phyloP scores from a whole-genome alignment of 2,113 vertebrate genomes.

The Pelmatolapia mariae region DNA sequence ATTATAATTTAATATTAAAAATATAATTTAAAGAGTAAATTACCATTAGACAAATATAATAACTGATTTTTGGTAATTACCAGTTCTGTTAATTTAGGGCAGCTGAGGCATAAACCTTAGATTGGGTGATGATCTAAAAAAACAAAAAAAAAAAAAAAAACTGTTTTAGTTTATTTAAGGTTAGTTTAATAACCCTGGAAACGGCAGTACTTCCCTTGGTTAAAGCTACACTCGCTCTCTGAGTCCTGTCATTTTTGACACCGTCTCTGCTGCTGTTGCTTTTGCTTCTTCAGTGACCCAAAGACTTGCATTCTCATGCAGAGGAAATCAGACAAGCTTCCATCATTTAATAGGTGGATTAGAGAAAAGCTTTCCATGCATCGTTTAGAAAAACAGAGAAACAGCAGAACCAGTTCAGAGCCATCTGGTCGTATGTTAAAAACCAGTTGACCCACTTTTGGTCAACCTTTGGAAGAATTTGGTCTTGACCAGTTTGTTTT shows the following conservation, averaged over 20 bases:
- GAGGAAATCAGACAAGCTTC: neutral
- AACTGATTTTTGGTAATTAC: fast-evolving
- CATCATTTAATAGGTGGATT: neutral
- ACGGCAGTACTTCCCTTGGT: neutral
- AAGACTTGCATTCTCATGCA: neutral
- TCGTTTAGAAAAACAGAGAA: neutral
- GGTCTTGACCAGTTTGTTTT: neutral
- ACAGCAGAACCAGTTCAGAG: neutral
- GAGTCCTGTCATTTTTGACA: neutral
- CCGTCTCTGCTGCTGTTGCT: neutral
- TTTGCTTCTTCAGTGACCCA: neutral
- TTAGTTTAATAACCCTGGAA: fast-evolving
- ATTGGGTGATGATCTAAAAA: neutral
- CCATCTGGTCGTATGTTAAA: fast-evolving
- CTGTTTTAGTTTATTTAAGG: neutral
- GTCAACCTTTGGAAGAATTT: neutral
- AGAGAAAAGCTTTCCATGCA: neutral
- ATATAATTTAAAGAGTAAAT: neutral
- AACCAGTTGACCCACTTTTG: neutral
- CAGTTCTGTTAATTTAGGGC: neutral
- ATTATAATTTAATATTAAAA: neutral
- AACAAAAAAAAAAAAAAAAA: too few relatives aligned
- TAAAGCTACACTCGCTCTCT: neutral
- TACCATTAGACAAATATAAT: neutral
- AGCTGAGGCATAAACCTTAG: neutral